Base-by-base conservation (phyloP, 2,113 vertebrate species). In the Megatriorchis doriae region DNA sequence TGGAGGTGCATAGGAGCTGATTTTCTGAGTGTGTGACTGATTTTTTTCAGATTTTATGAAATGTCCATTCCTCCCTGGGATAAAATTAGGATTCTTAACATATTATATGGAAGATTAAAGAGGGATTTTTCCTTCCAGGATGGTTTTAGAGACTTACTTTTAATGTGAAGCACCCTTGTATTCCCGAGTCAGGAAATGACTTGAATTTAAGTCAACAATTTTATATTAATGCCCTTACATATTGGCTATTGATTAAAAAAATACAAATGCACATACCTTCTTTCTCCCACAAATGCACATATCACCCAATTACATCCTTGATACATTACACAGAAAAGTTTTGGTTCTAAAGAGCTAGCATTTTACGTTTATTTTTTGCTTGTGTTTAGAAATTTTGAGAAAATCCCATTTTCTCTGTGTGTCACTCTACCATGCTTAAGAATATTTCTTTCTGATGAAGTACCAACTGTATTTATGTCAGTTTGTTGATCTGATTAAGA, bases 151-250 rank as follows among this genome's bases (percentile, higher is more conserved):
- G 13, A 10, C 7, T 80, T 72, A 26, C 9, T 56, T 89, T 91
- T 53, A 52, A 27, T 27, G 52, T 12, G 23, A 31, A 65, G 3
- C 4, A 67, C 1, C 6, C 0, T 7, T 34, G 2, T 45, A 29
- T n/a, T 70, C 48, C 25, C n/a, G 29, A 55, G 11, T 55, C 23
- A 72, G 6, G n/a, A 75, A 81, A 56, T 3, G 0, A 3, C 9
- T 67, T 65, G 20, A 36, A 75, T 38, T 2, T 16, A 21, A 38
- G 7, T 17, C 8, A 50, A 10, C 4, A 62, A 15, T 63, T 90
- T 84, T 75, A 17, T 67, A 45, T 47, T 18, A 61, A 42, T 56
- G 3, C 1, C 22, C 12, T 75, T 67, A 71, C 16, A 59, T 74
- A 48, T 50, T 58, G 9, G 2, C 1, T 36, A 13, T 50, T 0